Evolutionary conservation across 2,797 vertebrate species (phyloP).

Genomic region (Paguma larvata): DNA sequence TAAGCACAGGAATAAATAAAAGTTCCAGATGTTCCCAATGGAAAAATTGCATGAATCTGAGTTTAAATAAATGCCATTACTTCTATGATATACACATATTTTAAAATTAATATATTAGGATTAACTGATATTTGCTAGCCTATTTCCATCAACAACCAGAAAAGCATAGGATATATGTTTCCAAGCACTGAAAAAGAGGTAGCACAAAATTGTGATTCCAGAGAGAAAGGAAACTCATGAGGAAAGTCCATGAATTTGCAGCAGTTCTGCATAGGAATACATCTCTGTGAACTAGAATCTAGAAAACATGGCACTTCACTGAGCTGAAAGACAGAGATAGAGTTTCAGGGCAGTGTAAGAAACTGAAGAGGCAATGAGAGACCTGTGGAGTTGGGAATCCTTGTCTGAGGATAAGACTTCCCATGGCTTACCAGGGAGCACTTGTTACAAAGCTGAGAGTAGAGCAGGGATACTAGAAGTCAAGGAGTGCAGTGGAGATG

Average conservation of each 20-base stretch:
- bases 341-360: background rate
- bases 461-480: background rate
- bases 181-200: background rate
- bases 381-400: background rate
- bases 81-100: background rate
- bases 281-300: background rate
- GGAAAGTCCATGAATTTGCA: background rate
- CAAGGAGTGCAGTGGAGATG: background rate
- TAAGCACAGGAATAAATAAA: slow-evolving; percentile 1
- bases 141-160: slow-evolving; percentile 2
- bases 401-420: background rate
- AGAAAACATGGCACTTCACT: background rate
- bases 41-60: background rate
- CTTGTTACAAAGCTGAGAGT: background rate
- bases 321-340: background rate
- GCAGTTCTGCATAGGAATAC: background rate
- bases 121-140: background rate
- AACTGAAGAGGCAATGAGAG: background rate
- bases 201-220: background rate
- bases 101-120: background rate
- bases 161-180: background rate
- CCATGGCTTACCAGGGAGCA: background rate
- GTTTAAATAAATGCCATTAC: background rate
- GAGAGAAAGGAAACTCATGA: background rate
- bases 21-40: background rate